Base-by-base conservation (phyloP, 2,888 invertebrate genomes). In the Chalcosyrphus nemorum region DNA sequence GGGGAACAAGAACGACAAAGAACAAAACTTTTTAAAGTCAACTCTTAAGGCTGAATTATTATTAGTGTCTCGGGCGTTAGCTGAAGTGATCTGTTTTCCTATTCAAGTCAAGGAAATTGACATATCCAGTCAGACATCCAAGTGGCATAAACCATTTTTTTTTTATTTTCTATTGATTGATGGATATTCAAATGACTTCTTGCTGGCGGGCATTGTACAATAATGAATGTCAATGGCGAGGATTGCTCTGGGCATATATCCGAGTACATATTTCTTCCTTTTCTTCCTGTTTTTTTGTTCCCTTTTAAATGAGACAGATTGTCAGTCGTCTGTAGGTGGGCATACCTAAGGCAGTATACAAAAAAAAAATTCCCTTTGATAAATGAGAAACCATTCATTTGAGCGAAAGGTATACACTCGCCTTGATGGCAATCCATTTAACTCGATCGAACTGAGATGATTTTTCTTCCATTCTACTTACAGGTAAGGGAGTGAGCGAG, bases 151-250 rank as follows among this genome's bases (percentile, higher is more conserved):
- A 75, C 75, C 56, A 81, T 50, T 61, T 68, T 81, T 70, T 47
- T 52, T 66, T 81, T 47, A 81, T 50, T 61, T 68, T 81, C 63
- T 47, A 59, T 66, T 81, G 74, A 81, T 81, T 74, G 74, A 81
- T 74, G 61, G 54, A 63, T 68, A 75, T 74, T 75, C 61, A 63
- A 81, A 81, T 75, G 68, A 27, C 27, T 7, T 54, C 19, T 29
- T 41, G 13, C 19, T 29, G 52, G 13, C 38, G 13, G 38, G 13
- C 38, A 13, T 32, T 41, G 57, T 41, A 76, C 76, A 68, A 54
- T 70, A 68, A 47, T 61, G 43, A 68, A 65, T 56, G 63, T 54
- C 63, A 56, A 47, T 27, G 54, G 24, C 43, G 43, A 32, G 7
- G 21, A 19, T 27, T 27, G 38, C 41, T 54, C 32, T 19, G 38